Evolutionary conservation across 2,113 vertebrate genomes (phyloP), one percentile per base, ranked within the genome.

Genomic region (Nothoprocta pentlandii): DNA sequence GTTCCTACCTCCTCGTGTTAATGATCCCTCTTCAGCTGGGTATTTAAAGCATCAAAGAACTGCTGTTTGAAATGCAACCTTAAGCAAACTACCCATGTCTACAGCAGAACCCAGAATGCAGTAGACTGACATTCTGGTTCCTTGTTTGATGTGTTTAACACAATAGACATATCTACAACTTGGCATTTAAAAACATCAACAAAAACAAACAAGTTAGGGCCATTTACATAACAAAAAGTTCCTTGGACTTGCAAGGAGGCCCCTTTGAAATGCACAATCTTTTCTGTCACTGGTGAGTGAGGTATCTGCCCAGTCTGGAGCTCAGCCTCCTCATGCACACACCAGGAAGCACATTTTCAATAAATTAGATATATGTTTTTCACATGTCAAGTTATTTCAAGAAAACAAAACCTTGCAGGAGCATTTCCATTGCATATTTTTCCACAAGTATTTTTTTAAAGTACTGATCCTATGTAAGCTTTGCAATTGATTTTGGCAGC

Each of bases 151-250:
- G 96, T 92, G 46, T 92, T 96, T 89, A 87, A 84, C 94, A 91
- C 94, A 47, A 70, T 92, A 80, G 91, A 96, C 93, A 2, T 84
- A 96, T 84, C 92, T 78, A 81, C 91, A 91, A 59, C 80, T 87
- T 69, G 91, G 90, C 90, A 39, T 89, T 94, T 94, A 22, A 94
- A 94, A 93, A 90, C 89, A 17, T 41, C 89, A 92, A 87, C 80
- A 39, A 86, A 94, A 92, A 44, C 93, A 86, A 91, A 96, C 89
- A 84, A 92, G 80, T 14, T 67, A n/a, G 78, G 92, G 41, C 88
- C n/a, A 95, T 97, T 97, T 96, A 54, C 96, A 95, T 95, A 90
- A 96, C 87, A 97, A 95, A 95, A 93, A 89, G 84, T 87, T 83
- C 86, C 89, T 93, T 94, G 90, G 83, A 85, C 89, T 94, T 84